A percentile compares a stretch with the other conserved stretches of the same genome.
These are phyloP conservation scores for Schizothorax lantsangensis DNA, from an alignment of 2,797 vertebrate species.

Conservation along the genomic window DNA sequence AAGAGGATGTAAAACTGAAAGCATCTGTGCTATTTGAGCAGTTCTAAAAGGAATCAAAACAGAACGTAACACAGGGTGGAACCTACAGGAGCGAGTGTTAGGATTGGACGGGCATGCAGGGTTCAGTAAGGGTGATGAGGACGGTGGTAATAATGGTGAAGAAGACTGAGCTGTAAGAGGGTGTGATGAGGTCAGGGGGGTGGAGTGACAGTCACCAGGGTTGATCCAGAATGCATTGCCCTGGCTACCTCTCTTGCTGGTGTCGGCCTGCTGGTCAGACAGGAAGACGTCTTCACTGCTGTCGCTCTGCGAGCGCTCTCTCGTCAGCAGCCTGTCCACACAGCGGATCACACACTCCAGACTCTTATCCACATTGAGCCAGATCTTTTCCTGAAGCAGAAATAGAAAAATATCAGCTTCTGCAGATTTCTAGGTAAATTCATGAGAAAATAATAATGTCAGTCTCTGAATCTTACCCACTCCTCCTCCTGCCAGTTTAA, in stretches of 20 bases:
- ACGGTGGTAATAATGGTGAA: conserved; percentile 55
- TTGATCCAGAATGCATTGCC: conserved; percentile 84
- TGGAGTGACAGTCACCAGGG: conserved; percentile 70
- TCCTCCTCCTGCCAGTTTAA: conserved; percentile 92
- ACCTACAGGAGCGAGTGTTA: conserved; percentile 73
- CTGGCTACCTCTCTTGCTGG: conserved; percentile 88
- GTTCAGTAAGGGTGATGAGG: conserved; percentile 55
- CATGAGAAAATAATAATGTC: neutral
- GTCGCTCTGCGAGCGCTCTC: conserved; percentile 88
- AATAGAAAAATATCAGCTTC: neutral
- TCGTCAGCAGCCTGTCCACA: conserved; percentile 91
- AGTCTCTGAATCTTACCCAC: conserved; percentile 83
- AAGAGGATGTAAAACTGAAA: conserved; percentile 55
- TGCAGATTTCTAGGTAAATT: neutral
- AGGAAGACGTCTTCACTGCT: conserved; percentile 92
- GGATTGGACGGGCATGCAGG: conserved; percentile 78
- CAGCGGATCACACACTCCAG: conserved; percentile 96
- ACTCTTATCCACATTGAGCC: conserved; percentile 97
- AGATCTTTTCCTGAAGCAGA: conserved; percentile 89
- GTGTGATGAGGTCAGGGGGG: conserved; percentile 65
- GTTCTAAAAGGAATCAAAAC: conserved; percentile 1
- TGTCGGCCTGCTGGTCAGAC: conserved; percentile 75
- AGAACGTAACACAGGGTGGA: neutral
- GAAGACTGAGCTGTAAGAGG: conserved; percentile 33
- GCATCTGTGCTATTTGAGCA: neutral